A percentile compares a stretch with the other conserved stretches of the same genome.
These are phyloP conservation scores for Episyrphus balteatus DNA, from an alignment of 1,140 invertebrate species.

Conservation along the genomic window DNA sequence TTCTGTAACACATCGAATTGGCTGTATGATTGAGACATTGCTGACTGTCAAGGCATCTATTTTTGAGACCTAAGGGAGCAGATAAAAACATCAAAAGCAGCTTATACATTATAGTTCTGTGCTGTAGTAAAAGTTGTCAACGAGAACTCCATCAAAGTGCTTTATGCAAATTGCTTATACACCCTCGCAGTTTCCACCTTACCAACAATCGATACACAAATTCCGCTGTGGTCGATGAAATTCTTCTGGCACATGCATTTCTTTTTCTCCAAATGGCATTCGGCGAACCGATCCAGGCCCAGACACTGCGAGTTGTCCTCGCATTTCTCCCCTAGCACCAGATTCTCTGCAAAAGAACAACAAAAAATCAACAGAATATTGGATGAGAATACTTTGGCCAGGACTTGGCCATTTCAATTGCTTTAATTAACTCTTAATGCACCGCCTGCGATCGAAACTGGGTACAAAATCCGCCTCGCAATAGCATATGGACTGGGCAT, in stretches of 20 bases:
- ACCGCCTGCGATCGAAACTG: constrained; percentile 22
- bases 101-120: too few relatives aligned
- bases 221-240: constrained; percentile 14
- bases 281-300: constrained; percentile 11
- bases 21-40: too few relatives aligned
- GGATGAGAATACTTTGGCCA: not conserved
- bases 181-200: not conserved
- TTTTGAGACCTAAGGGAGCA: too few relatives aligned
- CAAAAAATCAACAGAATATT: not conserved
- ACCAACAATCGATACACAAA: constrained; percentile 17
- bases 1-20: too few relatives aligned
- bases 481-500: constrained; percentile 12
- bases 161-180: too few relatives aligned
- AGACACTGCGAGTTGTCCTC: constrained; percentile 20
- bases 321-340: constrained; percentile 11
- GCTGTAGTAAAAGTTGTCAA: too few relatives aligned
- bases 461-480: constrained; percentile 14
- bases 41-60: too few relatives aligned
- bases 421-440: constrained; percentile 5
- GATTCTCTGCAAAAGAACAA: constrained; percentile 5
- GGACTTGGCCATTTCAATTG: not conserved
- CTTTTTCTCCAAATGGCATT: constrained; percentile 8
- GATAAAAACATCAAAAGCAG: too few relatives aligned
- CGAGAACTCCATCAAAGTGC: too few relatives aligned
- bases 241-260: constrained; percentile 15